Evolutionary conservation across 2,113 vertebrate genomes (phyloP).

Genomic region (Chloropsis cyanopogon): DNA sequence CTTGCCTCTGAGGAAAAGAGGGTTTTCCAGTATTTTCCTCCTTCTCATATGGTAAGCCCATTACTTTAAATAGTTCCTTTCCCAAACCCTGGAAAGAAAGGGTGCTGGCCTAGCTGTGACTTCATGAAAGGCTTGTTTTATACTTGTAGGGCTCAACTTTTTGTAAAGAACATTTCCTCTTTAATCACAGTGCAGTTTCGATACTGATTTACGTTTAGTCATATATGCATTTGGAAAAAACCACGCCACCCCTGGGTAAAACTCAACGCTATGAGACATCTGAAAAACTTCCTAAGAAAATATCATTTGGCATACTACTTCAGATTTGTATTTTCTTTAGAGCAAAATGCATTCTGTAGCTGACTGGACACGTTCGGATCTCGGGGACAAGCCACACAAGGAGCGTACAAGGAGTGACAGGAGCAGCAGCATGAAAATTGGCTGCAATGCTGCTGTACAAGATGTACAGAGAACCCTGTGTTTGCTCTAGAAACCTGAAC

Average conservation of each 20-base stretch:
- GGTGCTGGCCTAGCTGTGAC: not conserved
- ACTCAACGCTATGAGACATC: not conserved
- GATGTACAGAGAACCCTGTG: not conserved
- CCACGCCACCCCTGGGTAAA: not conserved
- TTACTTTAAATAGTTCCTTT: not conserved
- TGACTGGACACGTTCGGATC: not conserved
- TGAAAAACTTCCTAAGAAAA: not conserved
- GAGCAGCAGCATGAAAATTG: not conserved
- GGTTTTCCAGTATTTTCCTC: not conserved
- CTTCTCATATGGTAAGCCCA: not conserved
- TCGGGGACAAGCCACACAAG: not conserved
- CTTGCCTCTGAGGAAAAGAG: not conserved
- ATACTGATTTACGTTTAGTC: not conserved
- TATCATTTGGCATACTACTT: fast-evolving
- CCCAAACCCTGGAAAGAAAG: not conserved
- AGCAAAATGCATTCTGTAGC: not conserved
- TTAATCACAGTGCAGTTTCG: not conserved
- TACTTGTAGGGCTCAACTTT: not conserved
- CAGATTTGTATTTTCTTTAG: not conserved
- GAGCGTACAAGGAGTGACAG: not conserved
- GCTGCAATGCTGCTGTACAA: not conserved
- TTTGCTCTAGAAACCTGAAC: not conserved
- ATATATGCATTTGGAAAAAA: not conserved
- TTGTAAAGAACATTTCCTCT: not conserved
- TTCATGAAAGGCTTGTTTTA: not conserved